phyloP scores from a whole-genome alignment of 1,140 invertebrate genomes.

The Dolichoris vasculosae region DNA sequence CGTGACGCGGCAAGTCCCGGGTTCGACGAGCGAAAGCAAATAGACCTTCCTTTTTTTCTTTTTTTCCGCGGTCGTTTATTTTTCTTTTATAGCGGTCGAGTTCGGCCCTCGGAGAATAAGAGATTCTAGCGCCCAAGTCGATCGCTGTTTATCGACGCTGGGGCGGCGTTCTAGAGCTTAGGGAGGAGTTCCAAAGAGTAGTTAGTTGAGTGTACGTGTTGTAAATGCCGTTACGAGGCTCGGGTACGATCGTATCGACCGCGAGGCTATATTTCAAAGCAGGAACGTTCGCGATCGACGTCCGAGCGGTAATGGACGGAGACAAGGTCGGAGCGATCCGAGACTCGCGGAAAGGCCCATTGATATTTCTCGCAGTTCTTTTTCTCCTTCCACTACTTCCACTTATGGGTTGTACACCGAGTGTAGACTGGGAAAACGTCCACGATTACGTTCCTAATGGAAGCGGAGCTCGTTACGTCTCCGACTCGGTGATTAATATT shows the following conservation, averaged over 20 bases:
- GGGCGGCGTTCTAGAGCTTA: too few species aligned
- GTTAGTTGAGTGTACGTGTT: conserved; percentile 5
- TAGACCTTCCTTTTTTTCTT: not conserved
- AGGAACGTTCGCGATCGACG: not conserved
- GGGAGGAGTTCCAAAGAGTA: not conserved
- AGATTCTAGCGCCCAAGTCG: not conserved
- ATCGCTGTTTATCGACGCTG: conserved; percentile 35
- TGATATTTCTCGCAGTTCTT: not conserved
- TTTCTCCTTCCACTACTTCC: not conserved
- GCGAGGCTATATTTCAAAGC: not conserved
- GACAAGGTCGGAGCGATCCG: not conserved
- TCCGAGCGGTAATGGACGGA: not conserved
- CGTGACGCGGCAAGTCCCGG: conserved; percentile 27
- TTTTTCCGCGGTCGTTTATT: too few species aligned
- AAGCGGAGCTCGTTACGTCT: not conserved
- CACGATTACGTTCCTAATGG: not conserved
- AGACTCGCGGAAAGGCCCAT: not conserved
- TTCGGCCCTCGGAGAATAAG: not conserved
- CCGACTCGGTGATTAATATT: not conserved
- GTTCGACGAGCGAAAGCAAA: not conserved
- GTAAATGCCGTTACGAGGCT: conserved; percentile 11
- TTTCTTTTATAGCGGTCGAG: not conserved
- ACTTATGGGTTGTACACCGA: too few species aligned
- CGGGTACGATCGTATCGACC: not conserved
- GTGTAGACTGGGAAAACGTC: not conserved